Evolutionary conservation across 2,113 vertebrate genomes (phyloP).

Genomic region (Sminthopsis crassicaudata): DNA sequence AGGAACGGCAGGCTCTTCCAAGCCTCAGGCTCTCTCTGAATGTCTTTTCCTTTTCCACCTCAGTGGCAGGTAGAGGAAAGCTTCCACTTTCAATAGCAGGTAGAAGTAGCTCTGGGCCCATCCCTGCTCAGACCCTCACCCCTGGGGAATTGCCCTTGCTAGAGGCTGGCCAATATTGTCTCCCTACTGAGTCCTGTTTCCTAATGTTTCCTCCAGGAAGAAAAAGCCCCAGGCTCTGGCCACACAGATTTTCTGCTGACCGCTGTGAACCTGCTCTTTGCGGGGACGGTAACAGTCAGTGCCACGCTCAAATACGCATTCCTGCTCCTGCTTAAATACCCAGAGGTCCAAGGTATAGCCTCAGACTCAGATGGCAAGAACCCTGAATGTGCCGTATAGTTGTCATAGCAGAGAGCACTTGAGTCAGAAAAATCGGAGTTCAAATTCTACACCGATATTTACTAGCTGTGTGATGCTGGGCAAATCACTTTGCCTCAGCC

Average conservation of each 20-base stretch:
- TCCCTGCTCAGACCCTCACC: neutral
- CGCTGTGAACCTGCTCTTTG: conserved; percentile 64
- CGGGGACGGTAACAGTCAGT: conserved; percentile 70
- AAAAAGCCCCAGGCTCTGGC: conserved; percentile 60
- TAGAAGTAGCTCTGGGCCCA: neutral
- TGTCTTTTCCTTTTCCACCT: neutral
- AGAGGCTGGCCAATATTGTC: no score
- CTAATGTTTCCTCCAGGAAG: conserved; percentile 68
- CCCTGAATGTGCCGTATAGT: neutral
- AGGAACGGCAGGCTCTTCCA: neutral
- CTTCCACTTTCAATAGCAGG: neutral
- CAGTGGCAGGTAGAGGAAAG: neutral
- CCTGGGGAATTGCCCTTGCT: no score
- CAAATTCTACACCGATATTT: neutral
- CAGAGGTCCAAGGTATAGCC: conserved; percentile 72
- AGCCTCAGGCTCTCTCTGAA: neutral
- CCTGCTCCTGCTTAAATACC: conserved; percentile 77
- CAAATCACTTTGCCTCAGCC: neutral
- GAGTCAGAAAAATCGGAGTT: neutral
- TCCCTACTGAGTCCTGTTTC: conserved; percentile 19
- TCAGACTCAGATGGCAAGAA: neutral
- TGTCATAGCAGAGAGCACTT: neutral
- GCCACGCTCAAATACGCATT: conserved; percentile 67
- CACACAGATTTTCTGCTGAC: conserved; percentile 76
- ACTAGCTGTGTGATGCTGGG: neutral